phyloP scores from a whole-genome alignment of 2,113 vertebrate genomes.

The Corythoichthys intestinalis region DNA sequence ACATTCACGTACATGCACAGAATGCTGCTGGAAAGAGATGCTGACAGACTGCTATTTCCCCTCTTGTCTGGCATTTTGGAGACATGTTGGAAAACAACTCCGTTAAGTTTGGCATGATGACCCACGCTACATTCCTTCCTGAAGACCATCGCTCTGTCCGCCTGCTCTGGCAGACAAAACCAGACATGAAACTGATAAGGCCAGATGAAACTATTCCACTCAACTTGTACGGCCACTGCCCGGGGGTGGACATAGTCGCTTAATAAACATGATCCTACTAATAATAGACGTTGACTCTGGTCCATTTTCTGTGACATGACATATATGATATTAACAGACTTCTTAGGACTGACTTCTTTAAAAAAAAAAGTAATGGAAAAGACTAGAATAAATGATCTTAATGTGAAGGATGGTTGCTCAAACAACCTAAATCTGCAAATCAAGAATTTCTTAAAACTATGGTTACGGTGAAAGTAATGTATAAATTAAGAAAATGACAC shows the following conservation, averaged over 20 bases:
- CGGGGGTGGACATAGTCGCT: background rate
- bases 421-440: too few species aligned
- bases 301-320: background rate
- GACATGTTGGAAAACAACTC: conserved; percentile 42
- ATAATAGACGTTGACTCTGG: background rate
- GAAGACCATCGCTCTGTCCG: conserved; percentile 37
- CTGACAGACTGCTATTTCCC: conserved; percentile 10
- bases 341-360: background rate
- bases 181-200: conserved; percentile 58
- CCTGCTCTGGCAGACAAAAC: conserved; percentile 53
- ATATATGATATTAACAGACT: background rate
- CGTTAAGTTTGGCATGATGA: conserved; percentile 26
- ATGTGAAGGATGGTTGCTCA: too few species aligned
- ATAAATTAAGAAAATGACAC: too few species aligned
- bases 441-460: too few species aligned
- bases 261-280: conserved; percentile 1
- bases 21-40: conserved; percentile 31
- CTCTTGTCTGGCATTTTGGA: conserved; percentile 37
- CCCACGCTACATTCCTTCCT: conserved; percentile 53
- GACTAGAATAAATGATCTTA: too few species aligned
- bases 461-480: too few species aligned
- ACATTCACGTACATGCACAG: conserved; percentile 18
- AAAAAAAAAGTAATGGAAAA: too few species aligned
- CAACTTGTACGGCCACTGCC: conserved; percentile 21
- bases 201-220: conserved; percentile 55